These are phyloP conservation scores for Nettapus auritus DNA, from an alignment of 2,113 vertebrate species.

Conservation along the genomic window DNA sequence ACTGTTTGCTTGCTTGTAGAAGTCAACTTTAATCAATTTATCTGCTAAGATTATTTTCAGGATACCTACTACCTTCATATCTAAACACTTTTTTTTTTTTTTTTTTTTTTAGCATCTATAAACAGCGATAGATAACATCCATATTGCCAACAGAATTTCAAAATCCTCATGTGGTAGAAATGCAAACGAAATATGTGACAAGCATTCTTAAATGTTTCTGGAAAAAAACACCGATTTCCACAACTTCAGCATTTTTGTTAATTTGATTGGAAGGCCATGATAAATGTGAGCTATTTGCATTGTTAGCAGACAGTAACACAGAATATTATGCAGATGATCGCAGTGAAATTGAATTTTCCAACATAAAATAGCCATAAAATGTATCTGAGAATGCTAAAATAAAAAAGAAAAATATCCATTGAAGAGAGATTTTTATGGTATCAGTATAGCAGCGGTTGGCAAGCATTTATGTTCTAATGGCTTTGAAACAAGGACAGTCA, in stretches of 20 bases:
- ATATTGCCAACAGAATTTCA: not conserved
- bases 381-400: not conserved
- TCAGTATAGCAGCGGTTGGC: not conserved
- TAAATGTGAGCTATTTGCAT: not conserved
- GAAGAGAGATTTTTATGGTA: not conserved
- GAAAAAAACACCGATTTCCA: not conserved
- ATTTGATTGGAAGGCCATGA: not conserved
- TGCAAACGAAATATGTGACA: not conserved
- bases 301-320: not conserved
- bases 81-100: not conserved
- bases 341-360: conserved; percentile 16
- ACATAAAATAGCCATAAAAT: not conserved
- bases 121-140: not conserved
- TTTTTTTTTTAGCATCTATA: not conserved
- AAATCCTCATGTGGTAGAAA: not conserved
- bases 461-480: not conserved
- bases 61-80: not conserved
- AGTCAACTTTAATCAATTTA: not conserved
- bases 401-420: not conserved
- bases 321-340: not conserved
- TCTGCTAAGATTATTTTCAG: not conserved
- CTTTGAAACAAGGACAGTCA: not conserved
- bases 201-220: not conserved
- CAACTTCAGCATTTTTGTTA: not conserved
- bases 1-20: not conserved